Evolutionary conservation across 1,140 invertebrate genomes (phyloP), one percentile per base, ranked within the genome.

Genomic region (Drosophila sturtevanti): DNA sequence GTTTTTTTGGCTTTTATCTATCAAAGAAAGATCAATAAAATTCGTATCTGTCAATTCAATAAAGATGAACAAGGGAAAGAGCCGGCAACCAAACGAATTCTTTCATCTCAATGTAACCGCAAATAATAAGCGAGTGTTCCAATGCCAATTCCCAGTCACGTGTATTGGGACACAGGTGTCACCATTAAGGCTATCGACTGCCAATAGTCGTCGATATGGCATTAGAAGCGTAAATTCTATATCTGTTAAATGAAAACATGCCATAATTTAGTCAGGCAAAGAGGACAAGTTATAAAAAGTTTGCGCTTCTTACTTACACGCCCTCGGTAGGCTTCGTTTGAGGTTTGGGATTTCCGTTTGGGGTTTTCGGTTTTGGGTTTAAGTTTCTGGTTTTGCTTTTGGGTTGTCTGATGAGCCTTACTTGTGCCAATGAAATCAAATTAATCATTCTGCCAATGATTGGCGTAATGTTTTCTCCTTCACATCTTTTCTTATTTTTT

Each of bases 401-500:
- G 27, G 27, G 27, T 31, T 31, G 5, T 48, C 41, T 48, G 41
- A 48, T 48, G 41, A 48, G 41, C 41, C 14, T 48, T 48, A 21
- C 41, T 21, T 48, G 41, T 48, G 9, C 16, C 61, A 14, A 35
- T 63, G 51, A 71, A 68, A 85, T 85, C 73, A 68, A 77, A 85
- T 85, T 85, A 80, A 86, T 86, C 73, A 85, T 85, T 72, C 68
- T 71, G 64, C 61, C 72, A 85, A 77, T 79, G 65, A 80, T 70
- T 77, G 60, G 59, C 24, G 68, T 67, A 62, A 68, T 51, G 16
- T 18, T 51, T 9, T 16, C 9, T 18, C n/a, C 11, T 31, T 14
- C 63, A 24, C 1, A 24, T 24, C 27, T 34, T 18, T 2, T 21
- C 0, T 48, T 54, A 41, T 62, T 64, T 24, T 6, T 34, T 18